phyloP scores from a whole-genome alignment of 2,797 vertebrate species.

The Prionace glauca region DNA sequence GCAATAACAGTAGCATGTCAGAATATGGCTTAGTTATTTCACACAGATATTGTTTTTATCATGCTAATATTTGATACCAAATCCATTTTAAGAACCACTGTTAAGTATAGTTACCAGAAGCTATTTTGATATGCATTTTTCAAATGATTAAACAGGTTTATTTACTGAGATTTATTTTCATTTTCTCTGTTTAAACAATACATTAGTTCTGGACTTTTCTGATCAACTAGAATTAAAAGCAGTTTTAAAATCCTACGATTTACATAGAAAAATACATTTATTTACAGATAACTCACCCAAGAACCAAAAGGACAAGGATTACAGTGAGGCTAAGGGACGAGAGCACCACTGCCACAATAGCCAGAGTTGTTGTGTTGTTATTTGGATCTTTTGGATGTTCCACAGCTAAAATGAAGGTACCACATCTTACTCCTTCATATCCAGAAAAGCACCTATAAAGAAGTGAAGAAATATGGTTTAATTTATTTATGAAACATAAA shows the following conservation, averaged over 20 bases:
- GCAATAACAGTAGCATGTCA: background rate
- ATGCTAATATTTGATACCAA: background rate
- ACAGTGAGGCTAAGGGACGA: conserved; percentile 85
- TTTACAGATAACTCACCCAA: conserved; percentile 65
- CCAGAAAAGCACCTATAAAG: conserved; percentile 69
- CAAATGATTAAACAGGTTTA: background rate
- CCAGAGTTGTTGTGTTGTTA: conserved; percentile 82
- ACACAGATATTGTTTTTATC: background rate
- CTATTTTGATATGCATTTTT: conserved; percentile 12
- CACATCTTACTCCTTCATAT: conserved; percentile 81
- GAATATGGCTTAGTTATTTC: background rate
- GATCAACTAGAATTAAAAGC: background rate
- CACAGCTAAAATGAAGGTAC: conserved; percentile 68
- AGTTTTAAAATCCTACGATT: background rate
- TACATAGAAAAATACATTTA: background rate
- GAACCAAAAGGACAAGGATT: conserved; percentile 80
- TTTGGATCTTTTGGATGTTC: conserved; percentile 62
- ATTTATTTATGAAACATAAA: background rate
- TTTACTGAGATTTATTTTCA: background rate
- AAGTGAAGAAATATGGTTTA: conserved; percentile 27
- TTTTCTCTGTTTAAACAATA: background rate
- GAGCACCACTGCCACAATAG: conserved; percentile 81
- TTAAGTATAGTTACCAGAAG: background rate
- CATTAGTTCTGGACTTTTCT: background rate
- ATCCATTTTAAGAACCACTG: background rate